Base-by-base conservation (phyloP, 2,113 vertebrate species). In the Jacana jacana region DNA sequence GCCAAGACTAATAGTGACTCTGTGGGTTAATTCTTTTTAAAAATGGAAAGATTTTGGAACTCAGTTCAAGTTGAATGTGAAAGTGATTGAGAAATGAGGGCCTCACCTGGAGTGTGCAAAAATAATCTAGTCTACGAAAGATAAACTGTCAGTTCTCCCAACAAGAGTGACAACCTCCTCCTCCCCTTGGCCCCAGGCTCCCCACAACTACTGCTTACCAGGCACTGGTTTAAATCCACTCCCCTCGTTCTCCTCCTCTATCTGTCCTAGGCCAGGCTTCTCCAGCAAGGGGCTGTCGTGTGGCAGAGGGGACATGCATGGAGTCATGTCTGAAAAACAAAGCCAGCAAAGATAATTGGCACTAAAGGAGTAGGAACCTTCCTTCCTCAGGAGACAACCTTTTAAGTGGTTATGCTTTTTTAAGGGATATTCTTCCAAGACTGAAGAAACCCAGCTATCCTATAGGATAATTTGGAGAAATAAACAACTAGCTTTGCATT, bases 281-380 rank as follows among this genome's bases (percentile, higher is more conserved):
- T 99, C 99, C 97, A 98, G 69, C 89, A 97, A 93, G 30, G 98
- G 97, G 66, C 97, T 98, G 69, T 98, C 99, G 66, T 98, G 98
- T 87, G 99, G 99, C 96, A 99, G 96, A 79, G 99, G 99, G 75
- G 99, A 99, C 97, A 99, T 99, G 97, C 99, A 99, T 16, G 99
- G 98, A 73, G 99, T 99, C 98, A 99, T 98, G 98, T 99, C 99
- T 99, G 95, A 70, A 96, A 84, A 91, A 89, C 14, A 88, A 78
- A 97, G 71, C 81, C 22, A 98, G 92, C 48, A 95, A 92, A 92
- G 42, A 88, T 64, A 68, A 66, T 44, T 51, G 31, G 35, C 68
- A 87, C 70, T 80, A 37, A 75, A 66, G 78, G 82, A 94, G 42
- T 25, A 91, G 70, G 61, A 95, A 61, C 6, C 12, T 35, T 82